phyloP scores from a whole-genome alignment of 2,888 invertebrate genomes.

The Azorinus chamasolen region DNA sequence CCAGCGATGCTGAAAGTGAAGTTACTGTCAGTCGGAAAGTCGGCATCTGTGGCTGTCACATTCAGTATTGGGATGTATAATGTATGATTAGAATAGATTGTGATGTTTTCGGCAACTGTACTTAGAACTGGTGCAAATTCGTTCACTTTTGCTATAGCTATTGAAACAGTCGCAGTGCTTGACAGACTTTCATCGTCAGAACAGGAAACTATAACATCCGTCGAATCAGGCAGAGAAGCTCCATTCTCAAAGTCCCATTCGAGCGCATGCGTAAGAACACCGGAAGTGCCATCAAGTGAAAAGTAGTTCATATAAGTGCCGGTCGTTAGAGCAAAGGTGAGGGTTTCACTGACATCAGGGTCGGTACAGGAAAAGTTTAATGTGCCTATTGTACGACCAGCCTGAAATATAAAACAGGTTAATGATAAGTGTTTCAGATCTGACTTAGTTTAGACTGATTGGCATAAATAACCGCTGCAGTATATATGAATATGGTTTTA shows the following conservation, averaged over 20 bases:
- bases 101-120: conserved; percentile 9
- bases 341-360: conserved; percentile 24
- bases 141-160: conserved; percentile 26
- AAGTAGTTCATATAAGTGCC: conserved; percentile 34
- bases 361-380: conserved; percentile 22
- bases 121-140: conserved; percentile 36
- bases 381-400: conserved; percentile 16
- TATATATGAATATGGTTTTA: too few species aligned
- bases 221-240: conserved; percentile 8
- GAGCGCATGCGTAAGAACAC: conserved; percentile 14
- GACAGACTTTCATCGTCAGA: conserved; percentile 28
- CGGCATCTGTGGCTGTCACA: conserved; percentile 30
- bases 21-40: conserved; percentile 23
- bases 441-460: too few species aligned
- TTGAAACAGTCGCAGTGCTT: conserved; percentile 8
- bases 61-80: conserved; percentile 20
- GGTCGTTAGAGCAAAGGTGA: conserved; percentile 7
- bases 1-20: conserved; percentile 34
- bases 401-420: conserved; percentile 15
- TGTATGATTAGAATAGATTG: conserved; percentile 27
- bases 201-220: conserved; percentile 30
- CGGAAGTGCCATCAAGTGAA: background rate
- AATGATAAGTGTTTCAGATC: too few species aligned
- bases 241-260: conserved; percentile 44
- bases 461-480: too few species aligned